Percentiles rank a stretch among this genome's conserved stretches.
These are phyloP conservation scores for Andricus curvator DNA, from an alignment of 2,888 invertebrate genomes.

Conservation along the genomic window DNA sequence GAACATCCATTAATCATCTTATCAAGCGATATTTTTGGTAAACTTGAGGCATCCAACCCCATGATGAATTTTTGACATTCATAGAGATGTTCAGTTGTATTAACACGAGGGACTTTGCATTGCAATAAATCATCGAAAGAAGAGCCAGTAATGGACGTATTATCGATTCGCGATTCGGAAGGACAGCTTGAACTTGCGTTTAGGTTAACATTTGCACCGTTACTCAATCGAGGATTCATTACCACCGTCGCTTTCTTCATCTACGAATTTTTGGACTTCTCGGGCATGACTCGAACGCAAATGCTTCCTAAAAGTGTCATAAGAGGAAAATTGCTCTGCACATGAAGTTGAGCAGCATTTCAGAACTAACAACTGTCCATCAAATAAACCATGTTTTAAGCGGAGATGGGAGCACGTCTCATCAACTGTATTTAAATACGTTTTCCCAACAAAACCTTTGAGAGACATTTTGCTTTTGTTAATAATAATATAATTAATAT, in stretches of 20 bases:
- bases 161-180: no score
- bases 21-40: not conserved
- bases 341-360: not conserved
- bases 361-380: constrained; percentile 16
- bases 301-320: not conserved
- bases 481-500: no score
- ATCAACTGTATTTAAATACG: not conserved
- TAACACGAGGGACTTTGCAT: not conserved
- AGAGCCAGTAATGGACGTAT: not conserved
- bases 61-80: constrained; percentile 7
- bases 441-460: no score
- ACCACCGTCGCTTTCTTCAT: no score
- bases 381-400: constrained; percentile 1
- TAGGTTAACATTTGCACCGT: no score
- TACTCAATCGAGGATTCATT: no score
- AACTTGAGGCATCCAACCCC: not conserved
- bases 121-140: no score
- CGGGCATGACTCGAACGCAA: not conserved
- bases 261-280: not conserved
- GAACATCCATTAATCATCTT: not conserved
- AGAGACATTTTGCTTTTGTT: no score
- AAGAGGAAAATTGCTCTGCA: not conserved
- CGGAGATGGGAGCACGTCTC: constrained; percentile 9
- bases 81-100: not conserved
- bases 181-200: no score